phyloP scores from a whole-genome alignment of 2,113 vertebrate species.

The Spea multiplicata region DNA sequence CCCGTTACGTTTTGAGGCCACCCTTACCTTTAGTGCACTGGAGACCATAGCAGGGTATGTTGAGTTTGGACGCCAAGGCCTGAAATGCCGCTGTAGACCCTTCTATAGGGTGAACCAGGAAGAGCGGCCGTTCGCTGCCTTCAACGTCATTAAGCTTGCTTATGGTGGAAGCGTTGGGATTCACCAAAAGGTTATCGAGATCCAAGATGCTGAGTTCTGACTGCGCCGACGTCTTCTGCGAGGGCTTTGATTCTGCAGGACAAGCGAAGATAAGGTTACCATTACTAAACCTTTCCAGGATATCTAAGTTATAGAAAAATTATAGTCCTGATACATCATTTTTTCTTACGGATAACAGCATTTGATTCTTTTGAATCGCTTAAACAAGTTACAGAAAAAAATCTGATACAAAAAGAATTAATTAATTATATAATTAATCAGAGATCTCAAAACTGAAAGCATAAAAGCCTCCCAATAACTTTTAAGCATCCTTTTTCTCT shows the following conservation, averaged over 20 bases:
- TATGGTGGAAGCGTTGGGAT: constrained; percentile 79
- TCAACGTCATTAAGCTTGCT: constrained; percentile 77
- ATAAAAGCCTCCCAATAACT: no score
- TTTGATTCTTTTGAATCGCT: no score
- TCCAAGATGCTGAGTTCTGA: constrained; percentile 64
- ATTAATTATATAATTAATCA: no score
- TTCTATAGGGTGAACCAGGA: constrained; percentile 93
- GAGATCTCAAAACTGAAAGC: no score
- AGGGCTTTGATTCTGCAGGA: constrained; percentile 56
- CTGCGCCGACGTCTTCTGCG: constrained; percentile 48
- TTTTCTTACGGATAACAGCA: not conserved
- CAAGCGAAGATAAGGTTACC: constrained; percentile 3
- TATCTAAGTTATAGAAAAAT: no score
- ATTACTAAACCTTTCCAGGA: no score
- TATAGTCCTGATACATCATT: not conserved
- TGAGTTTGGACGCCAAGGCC: constrained; percentile 78
- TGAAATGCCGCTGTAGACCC: constrained; percentile 81
- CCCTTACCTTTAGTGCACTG: constrained; percentile 89
- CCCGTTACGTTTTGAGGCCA: not conserved
- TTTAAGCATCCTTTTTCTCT: no score
- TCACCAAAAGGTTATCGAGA: constrained; percentile 77
- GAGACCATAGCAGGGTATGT: constrained; percentile 85
- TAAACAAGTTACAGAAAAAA: no score
- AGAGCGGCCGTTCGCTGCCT: constrained; percentile 80
- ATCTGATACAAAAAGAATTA: no score